Evolutionary conservation across 1,140 invertebrate genomes (phyloP).

Genomic region (Papilio machaon): DNA sequence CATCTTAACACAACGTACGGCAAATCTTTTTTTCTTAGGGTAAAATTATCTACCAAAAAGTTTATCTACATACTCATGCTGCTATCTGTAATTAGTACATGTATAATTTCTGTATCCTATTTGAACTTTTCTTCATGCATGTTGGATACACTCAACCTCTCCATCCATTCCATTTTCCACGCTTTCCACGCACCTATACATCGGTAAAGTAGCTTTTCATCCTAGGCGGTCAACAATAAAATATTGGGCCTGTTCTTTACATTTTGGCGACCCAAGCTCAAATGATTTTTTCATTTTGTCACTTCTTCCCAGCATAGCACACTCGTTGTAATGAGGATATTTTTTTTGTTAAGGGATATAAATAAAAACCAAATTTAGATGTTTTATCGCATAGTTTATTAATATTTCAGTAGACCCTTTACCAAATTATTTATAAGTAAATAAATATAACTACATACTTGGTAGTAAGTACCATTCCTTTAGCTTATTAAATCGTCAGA

Average conservation of each 20-base stretch:
- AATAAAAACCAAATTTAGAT: constrained; percentile 46
- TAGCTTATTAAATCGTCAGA: constrained; percentile 63
- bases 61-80: no score
- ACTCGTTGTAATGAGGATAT: background rate
- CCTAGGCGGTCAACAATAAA: background rate
- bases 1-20: no score
- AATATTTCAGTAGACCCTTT: constrained; percentile 81
- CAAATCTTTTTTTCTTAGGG: no score
- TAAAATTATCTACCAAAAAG: no score
- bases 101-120: no score
- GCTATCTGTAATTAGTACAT: no score
- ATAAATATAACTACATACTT: constrained; percentile 79
- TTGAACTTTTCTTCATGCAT: no score
- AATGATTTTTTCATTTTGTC: no score
- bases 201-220: background rate
- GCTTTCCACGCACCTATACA: background rate
- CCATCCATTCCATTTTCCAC: background rate
- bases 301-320: background rate
- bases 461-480: constrained; percentile 77
- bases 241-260: background rate
- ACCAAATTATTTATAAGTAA: constrained; percentile 80
- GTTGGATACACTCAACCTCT: no score
- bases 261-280: no score
- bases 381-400: constrained; percentile 77
- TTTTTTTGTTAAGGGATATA: constrained; percentile 3